These are phyloP conservation scores for Phthorimaea operculella DNA, from an alignment of 1,140 invertebrate species.

Conservation along the genomic window DNA sequence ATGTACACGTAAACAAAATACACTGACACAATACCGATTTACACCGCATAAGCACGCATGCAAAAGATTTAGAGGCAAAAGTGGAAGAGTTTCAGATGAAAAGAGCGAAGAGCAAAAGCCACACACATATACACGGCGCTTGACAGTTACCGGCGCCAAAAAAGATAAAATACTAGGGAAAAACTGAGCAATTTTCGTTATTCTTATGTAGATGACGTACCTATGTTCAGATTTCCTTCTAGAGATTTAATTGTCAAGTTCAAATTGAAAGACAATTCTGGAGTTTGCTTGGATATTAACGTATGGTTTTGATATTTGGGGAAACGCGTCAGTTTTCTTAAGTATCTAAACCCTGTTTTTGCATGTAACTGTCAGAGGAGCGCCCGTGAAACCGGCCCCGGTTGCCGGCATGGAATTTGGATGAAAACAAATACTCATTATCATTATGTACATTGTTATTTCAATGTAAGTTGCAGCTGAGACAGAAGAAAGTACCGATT, in stretches of 20 bases:
- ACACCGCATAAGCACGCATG: constrained; percentile 63
- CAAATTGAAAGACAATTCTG: no score
- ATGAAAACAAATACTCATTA: constrained; percentile 55
- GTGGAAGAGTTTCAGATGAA: constrained; percentile 32
- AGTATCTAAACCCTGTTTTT: no score
- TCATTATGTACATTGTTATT: constrained; percentile 58
- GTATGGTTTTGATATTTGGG: no score
- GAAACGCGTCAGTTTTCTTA: no score
- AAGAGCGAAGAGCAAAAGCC: constrained; percentile 33
- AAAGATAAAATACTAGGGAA: no score
- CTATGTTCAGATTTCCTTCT: no score
- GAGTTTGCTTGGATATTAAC: no score
- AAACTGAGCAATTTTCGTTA: no score
- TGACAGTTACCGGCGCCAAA: no score
- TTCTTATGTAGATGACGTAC: no score
- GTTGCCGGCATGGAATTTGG: constrained; percentile 56
- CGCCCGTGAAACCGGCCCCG: neutral
- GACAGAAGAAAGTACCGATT: constrained; percentile 16
- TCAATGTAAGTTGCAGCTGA: constrained; percentile 49
- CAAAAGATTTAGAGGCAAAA: constrained; percentile 64
- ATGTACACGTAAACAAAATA: constrained; percentile 54
- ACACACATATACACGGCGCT: constrained; percentile 7
- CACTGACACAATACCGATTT: constrained; percentile 45
- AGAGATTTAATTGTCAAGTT: no score
- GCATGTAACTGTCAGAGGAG: neutral